Conservation (phyloP, 1,140 invertebrate species). For the Rhyzopertha dominica region DNA sequence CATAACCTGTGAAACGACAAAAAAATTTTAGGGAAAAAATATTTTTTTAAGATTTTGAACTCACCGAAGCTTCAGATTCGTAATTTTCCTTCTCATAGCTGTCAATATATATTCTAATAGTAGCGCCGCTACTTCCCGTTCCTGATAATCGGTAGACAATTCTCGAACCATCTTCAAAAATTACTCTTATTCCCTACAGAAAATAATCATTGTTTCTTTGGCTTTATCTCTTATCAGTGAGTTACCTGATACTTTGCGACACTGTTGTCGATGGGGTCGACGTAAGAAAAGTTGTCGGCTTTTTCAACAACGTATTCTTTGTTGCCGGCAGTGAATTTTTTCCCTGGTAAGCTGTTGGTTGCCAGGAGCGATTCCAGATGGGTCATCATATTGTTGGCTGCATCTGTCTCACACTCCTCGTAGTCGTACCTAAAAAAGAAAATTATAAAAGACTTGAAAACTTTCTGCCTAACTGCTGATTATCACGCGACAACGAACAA, state of each 20-base stretch:
- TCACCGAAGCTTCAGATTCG: conserved; percentile 65
- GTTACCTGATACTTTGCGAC: conserved; percentile 83
- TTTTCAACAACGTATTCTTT: conserved; percentile 71
- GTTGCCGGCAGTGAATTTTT: conserved; percentile 52
- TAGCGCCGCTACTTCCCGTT: conserved; percentile 95
- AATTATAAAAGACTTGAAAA: no score
- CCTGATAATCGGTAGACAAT: conserved; percentile 93
- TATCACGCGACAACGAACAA: no score
- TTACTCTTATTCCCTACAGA: conserved; percentile 81
- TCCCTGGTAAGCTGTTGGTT: conserved; percentile 60
- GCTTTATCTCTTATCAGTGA: conserved; percentile 1
- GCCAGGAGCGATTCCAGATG: conserved; percentile 66
- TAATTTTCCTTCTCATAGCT: conserved; percentile 76
- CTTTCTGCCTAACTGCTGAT: no score
- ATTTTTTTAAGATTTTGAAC: neutral
- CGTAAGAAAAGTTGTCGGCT: conserved; percentile 90
- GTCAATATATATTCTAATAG: conserved; percentile 92
- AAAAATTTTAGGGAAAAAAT: conserved; percentile 2
- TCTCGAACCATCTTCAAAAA: conserved; percentile 91
- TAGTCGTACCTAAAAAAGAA: conserved; percentile 79
- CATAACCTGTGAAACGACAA: conserved; percentile 52
- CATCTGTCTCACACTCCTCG: conserved; percentile 86
- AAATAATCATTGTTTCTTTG: no score
- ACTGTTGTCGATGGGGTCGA: conserved; percentile 89
- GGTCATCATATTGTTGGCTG: conserved; percentile 82